Evolutionary conservation across 2,113 vertebrate genomes (phyloP).

Genomic region (Antechinus stuartii): DNA sequence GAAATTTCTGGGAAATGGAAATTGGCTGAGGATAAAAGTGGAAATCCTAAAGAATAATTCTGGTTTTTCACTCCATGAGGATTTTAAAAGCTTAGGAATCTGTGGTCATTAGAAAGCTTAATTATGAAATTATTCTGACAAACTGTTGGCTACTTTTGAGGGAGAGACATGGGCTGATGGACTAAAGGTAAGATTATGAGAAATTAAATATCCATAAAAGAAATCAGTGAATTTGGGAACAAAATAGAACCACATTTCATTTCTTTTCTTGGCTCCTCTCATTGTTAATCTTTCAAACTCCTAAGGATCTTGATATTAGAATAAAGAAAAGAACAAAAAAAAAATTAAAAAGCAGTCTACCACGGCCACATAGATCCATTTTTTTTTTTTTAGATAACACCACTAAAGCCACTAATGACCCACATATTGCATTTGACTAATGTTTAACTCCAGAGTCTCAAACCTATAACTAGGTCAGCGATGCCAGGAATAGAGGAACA

Average conservation of each 20-base stretch:
- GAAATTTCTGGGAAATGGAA: constrained; percentile 30
- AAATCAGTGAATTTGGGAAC: background rate
- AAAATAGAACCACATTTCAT: background rate
- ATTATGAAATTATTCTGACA: constrained; percentile 32
- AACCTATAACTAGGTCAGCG: background rate
- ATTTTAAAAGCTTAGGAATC: constrained; percentile 50
- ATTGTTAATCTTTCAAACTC: background rate
- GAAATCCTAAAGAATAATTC: constrained; percentile 43
- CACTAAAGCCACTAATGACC: background rate
- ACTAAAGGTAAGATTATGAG: constrained; percentile 38
- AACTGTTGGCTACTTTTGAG: constrained; percentile 42
- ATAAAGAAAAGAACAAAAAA: background rate
- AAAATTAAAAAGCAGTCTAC: constrained; percentile 18
- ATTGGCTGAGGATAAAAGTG: constrained; percentile 18
- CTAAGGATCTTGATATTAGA: constrained; percentile 6
- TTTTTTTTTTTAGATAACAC: constrained; percentile 21
- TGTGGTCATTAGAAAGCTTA: constrained; percentile 41
- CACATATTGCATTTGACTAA: background rate
- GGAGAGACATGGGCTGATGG: background rate
- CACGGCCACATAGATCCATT: background rate
- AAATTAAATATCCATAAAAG: constrained; percentile 39
- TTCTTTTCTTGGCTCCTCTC: constrained; percentile 39
- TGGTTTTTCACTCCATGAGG: constrained; percentile 30
- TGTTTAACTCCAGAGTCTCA: accelerated
- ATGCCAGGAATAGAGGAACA: background rate